Evolutionary conservation across 2,113 vertebrate genomes (phyloP).

Genomic region (Ochotona princeps): DNA sequence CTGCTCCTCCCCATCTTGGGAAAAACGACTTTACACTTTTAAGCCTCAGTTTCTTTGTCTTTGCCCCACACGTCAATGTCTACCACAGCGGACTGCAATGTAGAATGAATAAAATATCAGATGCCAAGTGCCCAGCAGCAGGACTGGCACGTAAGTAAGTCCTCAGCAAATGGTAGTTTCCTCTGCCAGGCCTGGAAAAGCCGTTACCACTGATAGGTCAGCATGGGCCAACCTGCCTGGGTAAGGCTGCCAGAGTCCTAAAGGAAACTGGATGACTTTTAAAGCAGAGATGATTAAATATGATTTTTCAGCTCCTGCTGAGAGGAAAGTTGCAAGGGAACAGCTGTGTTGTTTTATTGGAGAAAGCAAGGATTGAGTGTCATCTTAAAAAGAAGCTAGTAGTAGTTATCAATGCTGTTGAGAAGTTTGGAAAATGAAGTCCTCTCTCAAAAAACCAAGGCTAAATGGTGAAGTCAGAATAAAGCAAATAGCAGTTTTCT

Average conservation of each 20-base stretch:
- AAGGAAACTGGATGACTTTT: conserved; percentile 49
- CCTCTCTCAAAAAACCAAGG: conserved; percentile 38
- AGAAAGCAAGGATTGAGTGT: conserved; percentile 68
- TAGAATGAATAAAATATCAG: background rate
- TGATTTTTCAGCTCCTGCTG: conserved; percentile 48
- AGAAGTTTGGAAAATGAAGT: conserved; percentile 71
- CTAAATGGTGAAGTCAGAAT: conserved; percentile 9
- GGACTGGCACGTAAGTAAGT: background rate
- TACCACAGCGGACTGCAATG: background rate
- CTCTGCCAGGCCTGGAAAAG: background rate
- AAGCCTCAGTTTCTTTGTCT: conserved; percentile 25
- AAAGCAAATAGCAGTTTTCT: conserved; percentile 59
- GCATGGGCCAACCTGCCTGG: conserved; percentile 2
- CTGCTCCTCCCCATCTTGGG: background rate
- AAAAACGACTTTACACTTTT: background rate
- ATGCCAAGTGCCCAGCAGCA: background rate
- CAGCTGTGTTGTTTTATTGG: conserved; percentile 76
- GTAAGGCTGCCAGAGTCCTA: background rate
- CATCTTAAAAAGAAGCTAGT: conserved; percentile 64
- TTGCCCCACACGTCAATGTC: background rate
- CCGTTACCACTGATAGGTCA: background rate
- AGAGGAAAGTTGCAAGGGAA: conserved; percentile 48
- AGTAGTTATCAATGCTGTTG: conserved; percentile 73
- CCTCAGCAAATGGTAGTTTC: background rate
- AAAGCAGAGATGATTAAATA: conserved; percentile 65